These are phyloP conservation scores for Larimichthys polyactis DNA, from an alignment of 2,113 vertebrate species.

Conservation along the genomic window DNA sequence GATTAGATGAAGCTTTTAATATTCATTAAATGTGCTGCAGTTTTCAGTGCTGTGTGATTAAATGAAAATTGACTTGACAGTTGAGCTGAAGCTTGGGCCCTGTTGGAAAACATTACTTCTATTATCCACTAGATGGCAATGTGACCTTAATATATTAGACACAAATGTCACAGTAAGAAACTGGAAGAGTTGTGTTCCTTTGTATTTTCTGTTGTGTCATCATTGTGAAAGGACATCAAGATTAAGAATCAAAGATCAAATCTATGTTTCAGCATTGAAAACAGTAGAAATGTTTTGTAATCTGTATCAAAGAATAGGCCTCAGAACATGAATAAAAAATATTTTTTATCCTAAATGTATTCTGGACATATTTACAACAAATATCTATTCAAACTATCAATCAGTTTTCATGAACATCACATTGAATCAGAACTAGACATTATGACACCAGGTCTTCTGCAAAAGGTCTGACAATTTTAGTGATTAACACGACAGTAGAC, in stretches of 20 bases:
- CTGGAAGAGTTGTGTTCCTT: not conserved
- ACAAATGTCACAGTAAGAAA: not conserved
- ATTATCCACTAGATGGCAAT: conserved; percentile 66
- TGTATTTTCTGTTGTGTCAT: conserved; percentile 13
- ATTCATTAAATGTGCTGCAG: not conserved
- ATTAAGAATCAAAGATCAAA: not conserved
- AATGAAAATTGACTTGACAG: not conserved
- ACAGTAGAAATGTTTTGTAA: not conserved
- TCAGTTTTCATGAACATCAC: not conserved
- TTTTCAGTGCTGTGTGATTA: not conserved
- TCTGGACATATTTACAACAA: not conserved
- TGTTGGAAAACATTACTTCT: not conserved
- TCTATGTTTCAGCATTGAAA: not conserved
- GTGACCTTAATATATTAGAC: not conserved
- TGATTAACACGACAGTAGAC: not conserved
- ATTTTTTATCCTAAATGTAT: not conserved
- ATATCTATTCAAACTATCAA: not conserved
- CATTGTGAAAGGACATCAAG: not conserved
- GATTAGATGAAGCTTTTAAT: not conserved
- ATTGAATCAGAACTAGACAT: not conserved
- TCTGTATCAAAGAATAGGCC: not conserved
- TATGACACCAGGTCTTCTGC: not conserved
- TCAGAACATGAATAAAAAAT: not conserved
- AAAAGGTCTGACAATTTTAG: not conserved
- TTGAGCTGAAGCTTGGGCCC: not conserved